Conservation (phyloP, 2,888 invertebrate species). For the Tachina lurida region DNA sequence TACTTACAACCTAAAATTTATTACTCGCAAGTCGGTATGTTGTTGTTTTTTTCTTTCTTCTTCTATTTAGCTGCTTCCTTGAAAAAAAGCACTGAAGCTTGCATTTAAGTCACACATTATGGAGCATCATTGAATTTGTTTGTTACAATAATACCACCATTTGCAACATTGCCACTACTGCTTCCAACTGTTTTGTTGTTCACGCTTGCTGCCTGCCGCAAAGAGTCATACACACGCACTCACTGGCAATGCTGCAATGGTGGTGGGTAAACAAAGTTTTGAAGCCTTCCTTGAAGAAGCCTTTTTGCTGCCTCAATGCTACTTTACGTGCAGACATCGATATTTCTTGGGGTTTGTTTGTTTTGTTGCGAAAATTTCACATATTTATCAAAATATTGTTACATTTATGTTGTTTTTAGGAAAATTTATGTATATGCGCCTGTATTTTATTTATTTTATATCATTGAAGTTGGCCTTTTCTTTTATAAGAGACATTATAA, state of each 20-base stretch:
- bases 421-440: conserved; percentile 71
- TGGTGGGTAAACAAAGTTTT: conserved; percentile 24
- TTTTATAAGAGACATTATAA: not conserved
- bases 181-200: conserved; percentile 48
- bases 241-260: conserved; percentile 37
- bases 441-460: conserved; percentile 63
- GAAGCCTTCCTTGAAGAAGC: conserved; percentile 40
- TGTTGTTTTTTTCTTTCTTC: conserved; percentile 21
- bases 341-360: conserved; percentile 45
- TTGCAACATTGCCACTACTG: conserved; percentile 54
- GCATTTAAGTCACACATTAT: conserved; percentile 71
- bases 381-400: conserved; percentile 77
- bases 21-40: conserved; percentile 75
- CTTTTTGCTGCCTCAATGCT: conserved; percentile 18
- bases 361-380: conserved; percentile 71
- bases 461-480: conserved; percentile 32
- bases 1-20: conserved; percentile 80
- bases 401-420: conserved; percentile 73
- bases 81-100: conserved; percentile 52
- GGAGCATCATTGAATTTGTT: conserved; percentile 68
- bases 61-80: conserved; percentile 10
- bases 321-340: conserved; percentile 25
- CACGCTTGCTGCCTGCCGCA: conserved; percentile 34
- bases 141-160: conserved; percentile 67
- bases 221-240: not conserved